Conservation (phyloP, 2,888 invertebrate species). For the Drosophila heteroneura region DNA sequence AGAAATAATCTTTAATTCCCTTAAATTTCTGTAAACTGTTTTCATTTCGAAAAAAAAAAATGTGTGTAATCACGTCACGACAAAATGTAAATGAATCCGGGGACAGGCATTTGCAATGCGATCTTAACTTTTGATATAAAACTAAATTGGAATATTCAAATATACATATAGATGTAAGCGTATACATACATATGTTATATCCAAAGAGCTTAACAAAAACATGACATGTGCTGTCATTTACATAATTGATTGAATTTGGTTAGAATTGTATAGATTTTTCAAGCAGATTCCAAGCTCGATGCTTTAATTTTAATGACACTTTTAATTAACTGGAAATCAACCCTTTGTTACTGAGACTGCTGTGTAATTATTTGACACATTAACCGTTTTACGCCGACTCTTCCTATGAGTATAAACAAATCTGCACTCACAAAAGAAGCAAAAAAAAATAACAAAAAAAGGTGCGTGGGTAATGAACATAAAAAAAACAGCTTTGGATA, state of each 20-base stretch:
- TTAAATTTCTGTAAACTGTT: neutral
- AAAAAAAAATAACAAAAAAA: slow-evolving; percentile 9
- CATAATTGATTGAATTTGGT: neutral
- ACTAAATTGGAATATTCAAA: neutral
- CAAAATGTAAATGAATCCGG: neutral
- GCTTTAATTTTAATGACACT: slow-evolving; percentile 54
- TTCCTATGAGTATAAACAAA: slow-evolving; percentile 63
- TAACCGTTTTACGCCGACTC: slow-evolving; percentile 71
- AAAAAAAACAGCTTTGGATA: slow-evolving; percentile 48
- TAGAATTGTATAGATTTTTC: neutral
- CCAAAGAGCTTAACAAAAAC: slow-evolving; percentile 7
- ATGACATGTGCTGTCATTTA: slow-evolving; percentile 5
- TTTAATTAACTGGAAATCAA: slow-evolving; percentile 72
- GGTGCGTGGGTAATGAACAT: slow-evolving; percentile 31
- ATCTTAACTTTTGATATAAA: neutral
- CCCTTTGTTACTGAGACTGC: slow-evolving; percentile 30
- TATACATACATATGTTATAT: neutral
- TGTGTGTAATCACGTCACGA: neutral
- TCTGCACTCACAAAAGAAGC: slow-evolving; percentile 20
- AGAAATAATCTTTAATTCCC: too few relatives aligned
- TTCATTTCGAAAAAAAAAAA: neutral
- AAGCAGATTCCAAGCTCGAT: neutral
- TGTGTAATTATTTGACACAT: slow-evolving; percentile 68
- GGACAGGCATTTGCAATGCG: neutral
- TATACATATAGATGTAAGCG: neutral